A percentile compares a stretch with the other conserved stretches of the same genome.
Evolutionary conservation across 2,113 vertebrate genomes (phyloP).

Genomic region (Turdus rufiventris): DNA sequence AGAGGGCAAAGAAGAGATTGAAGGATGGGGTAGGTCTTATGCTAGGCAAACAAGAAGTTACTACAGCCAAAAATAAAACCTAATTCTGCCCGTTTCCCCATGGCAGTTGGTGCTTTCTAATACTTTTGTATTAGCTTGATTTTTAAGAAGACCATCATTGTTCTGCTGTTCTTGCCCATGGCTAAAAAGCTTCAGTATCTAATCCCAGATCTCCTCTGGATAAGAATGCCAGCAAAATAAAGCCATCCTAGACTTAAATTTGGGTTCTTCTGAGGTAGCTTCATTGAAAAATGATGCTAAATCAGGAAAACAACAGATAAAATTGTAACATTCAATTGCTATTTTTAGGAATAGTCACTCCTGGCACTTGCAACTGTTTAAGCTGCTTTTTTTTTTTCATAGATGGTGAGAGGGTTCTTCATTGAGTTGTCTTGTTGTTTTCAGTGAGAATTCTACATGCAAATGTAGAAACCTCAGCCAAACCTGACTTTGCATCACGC

Average conservation of each 20-base stretch:
- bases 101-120: background rate
- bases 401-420: background rate
- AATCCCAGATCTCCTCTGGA: background rate
- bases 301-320: background rate
- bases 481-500: background rate
- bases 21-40: background rate
- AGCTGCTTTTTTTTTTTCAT: constrained; percentile 26
- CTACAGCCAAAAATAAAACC: background rate
- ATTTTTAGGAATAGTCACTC: background rate
- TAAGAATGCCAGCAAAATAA: background rate
- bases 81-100: background rate
- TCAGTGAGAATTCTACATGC: background rate
- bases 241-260: background rate
- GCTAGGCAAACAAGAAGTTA: background rate
- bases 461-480: background rate
- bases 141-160: background rate
- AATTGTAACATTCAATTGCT: background rate
- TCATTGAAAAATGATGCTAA: background rate
- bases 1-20: background rate
- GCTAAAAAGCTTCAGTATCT: background rate
- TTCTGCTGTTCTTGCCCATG: background rate
- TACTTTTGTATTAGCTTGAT: background rate
- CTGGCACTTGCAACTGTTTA: background rate
- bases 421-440: background rate
- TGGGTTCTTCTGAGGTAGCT: background rate